These are phyloP conservation scores for Cynopterus sphinx DNA, from an alignment of 2,797 vertebrate genomes.

Conservation along the genomic window DNA sequence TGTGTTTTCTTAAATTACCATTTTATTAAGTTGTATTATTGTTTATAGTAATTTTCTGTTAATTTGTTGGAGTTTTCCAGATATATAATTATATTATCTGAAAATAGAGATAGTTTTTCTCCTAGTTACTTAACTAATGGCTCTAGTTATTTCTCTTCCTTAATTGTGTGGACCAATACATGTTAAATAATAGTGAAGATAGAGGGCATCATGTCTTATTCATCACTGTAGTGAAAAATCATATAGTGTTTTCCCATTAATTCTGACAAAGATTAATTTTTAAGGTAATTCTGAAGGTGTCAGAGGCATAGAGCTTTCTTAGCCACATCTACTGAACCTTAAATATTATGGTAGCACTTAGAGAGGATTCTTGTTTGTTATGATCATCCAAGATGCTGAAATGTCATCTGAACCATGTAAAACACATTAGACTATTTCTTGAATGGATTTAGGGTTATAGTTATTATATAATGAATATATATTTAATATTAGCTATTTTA, in stretches of 20 bases:
- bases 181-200: not conserved
- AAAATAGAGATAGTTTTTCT: not conserved
- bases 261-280: not conserved
- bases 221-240: not conserved
- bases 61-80: not conserved
- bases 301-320: not conserved
- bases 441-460: not conserved
- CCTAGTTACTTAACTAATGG: not conserved
- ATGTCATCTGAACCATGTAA: not conserved
- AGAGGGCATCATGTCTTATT: not conserved
- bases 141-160: not conserved
- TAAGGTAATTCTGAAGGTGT: not conserved
- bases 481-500: not conserved
- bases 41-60: not conserved
- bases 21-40: not conserved
- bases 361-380: not conserved
- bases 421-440: not conserved
- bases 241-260: not conserved
- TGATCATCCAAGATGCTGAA: not conserved
- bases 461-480: too few relatives aligned
- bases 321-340: not conserved
- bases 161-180: not conserved
- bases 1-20: conserved; percentile 10
- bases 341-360: not conserved
- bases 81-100: not conserved